These are phyloP conservation scores for Ditylenchus dipsaci DNA, from an alignment of 1,140 invertebrate species.

Conservation along the genomic window DNA sequence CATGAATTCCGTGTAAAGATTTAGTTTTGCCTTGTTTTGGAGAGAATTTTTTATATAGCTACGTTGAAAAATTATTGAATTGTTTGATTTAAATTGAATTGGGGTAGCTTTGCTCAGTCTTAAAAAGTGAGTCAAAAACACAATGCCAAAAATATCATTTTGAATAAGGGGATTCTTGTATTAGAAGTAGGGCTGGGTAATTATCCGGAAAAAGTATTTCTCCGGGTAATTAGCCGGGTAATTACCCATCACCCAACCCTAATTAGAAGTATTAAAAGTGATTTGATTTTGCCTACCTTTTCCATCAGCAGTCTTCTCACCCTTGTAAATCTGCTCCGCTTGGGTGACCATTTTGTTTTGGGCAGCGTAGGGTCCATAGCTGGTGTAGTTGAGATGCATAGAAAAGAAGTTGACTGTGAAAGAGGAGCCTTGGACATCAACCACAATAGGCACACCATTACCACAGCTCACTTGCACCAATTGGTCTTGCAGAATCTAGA, in stretches of 20 bases:
- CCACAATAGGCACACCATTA: not conserved
- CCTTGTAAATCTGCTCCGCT: not conserved
- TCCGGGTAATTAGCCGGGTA: too few relatives aligned
- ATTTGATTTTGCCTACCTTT: not conserved
- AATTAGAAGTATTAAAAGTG: too few relatives aligned
- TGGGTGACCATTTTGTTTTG: not conserved
- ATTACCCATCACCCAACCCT: too few relatives aligned
- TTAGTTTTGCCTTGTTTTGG: too few relatives aligned
- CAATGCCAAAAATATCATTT: not conserved
- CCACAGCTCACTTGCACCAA: not conserved
- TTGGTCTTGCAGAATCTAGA: not conserved
- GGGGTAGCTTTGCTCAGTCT: not conserved
- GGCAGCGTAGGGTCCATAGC: constrained; percentile 1
- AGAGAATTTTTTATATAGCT: too few relatives aligned
- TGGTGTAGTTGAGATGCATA: constrained; percentile 9
- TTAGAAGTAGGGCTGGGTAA: not conserved
- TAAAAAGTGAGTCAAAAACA: too few relatives aligned
- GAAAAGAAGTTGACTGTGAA: constrained; percentile 7
- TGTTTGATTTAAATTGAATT: too few relatives aligned
- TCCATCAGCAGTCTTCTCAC: constrained; percentile 2
- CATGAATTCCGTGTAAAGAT: too few relatives aligned
- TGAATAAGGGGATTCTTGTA: not conserved
- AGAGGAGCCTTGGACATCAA: not conserved
- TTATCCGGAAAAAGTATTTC: too few relatives aligned
- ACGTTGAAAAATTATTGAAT: too few relatives aligned